These are phyloP conservation scores for Drosophila parthenogenetica DNA, from an alignment of 2,888 invertebrate species.

Conservation along the genomic window DNA sequence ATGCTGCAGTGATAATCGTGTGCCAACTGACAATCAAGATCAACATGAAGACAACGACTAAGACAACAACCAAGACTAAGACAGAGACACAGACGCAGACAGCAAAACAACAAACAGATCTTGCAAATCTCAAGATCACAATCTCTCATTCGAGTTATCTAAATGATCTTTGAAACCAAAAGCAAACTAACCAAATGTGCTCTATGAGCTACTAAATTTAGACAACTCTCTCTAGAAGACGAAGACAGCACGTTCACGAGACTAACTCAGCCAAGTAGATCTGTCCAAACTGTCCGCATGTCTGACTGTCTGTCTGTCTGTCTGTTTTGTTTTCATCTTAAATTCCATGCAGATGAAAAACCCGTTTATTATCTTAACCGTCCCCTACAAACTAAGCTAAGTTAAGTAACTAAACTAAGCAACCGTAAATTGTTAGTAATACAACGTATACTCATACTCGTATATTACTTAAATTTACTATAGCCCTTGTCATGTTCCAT, in stretches of 20 bases:
- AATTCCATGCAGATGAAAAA: constrained; percentile 56
- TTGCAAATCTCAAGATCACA: constrained; percentile 56
- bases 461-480: constrained; percentile 53
- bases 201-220: constrained; percentile 63
- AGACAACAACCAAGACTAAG: not conserved
- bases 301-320: constrained; percentile 19
- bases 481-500: constrained; percentile 34
- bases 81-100: not conserved
- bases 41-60: constrained; percentile 9
- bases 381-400: constrained; percentile 12
- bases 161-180: constrained; percentile 38
- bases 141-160: constrained; percentile 56
- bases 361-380: constrained; percentile 67
- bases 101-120: constrained; percentile 46
- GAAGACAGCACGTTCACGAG: constrained; percentile 71
- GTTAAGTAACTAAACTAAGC: constrained; percentile 39
- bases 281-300: not conserved
- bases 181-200: constrained; percentile 56
- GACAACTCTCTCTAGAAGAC: constrained; percentile 37
- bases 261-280: constrained; percentile 19
- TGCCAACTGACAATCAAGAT: constrained; percentile 54
- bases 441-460: constrained; percentile 7
- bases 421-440: constrained; percentile 48
- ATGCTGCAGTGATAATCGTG: constrained; percentile 66
- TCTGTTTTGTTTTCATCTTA: constrained; percentile 51